phyloP scores from a whole-genome alignment of 2,113 vertebrate species.

The Artemisiospiza belli region DNA sequence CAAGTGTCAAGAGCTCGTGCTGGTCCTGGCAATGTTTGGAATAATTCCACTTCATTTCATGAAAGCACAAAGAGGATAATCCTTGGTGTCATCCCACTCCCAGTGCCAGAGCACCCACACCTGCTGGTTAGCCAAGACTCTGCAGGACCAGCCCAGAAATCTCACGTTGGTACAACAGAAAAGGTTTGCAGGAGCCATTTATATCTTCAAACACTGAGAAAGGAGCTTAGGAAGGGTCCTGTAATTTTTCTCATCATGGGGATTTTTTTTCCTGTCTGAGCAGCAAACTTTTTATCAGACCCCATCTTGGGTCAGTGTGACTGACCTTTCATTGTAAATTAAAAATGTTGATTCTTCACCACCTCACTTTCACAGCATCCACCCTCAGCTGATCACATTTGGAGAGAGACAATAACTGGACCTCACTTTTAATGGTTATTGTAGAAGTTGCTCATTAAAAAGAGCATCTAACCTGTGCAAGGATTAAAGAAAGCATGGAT shows the following conservation, averaged over 20 bases:
- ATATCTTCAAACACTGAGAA: neutral
- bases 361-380: neutral
- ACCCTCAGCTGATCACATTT: neutral
- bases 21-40: neutral
- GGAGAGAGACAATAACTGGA: neutral
- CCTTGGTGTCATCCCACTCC: neutral
- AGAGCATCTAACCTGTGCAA: neutral
- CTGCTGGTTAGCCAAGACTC: neutral
- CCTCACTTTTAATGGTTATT: neutral
- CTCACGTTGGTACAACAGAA: fast-evolving
- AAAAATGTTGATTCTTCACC: neutral
- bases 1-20: neutral
- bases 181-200: neutral
- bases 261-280: neutral
- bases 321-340: neutral
- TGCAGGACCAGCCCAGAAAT: neutral
- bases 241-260: neutral
- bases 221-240: neutral
- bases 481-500: neutral
- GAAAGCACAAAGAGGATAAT: neutral
- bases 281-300: neutral
- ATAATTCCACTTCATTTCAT: neutral
- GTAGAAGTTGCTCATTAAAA: neutral
- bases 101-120: neutral
- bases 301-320: neutral